phyloP scores from a whole-genome alignment of 1,140 invertebrate genomes.

The Stegodyphus mimosarum region DNA sequence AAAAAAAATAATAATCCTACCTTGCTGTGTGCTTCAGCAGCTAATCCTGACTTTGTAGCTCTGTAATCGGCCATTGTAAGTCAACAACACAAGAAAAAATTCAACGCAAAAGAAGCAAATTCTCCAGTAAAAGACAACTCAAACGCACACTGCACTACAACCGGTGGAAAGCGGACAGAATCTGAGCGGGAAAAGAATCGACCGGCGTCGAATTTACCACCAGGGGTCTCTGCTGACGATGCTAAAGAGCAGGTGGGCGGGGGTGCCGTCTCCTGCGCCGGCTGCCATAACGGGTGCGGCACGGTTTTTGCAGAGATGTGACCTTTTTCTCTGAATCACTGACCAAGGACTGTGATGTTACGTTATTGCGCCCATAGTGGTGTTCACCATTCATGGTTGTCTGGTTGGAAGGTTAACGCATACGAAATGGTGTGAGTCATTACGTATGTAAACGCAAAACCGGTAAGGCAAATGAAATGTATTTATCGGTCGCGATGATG shows the following conservation, averaged over 20 bases:
- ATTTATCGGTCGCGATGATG: too few species aligned
- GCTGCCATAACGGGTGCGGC: neutral
- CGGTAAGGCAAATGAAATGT: too few species aligned
- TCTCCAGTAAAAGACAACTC: neutral
- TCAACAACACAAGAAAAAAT: neutral
- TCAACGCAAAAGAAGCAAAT: neutral
- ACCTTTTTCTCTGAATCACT: neutral
- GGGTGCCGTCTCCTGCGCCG: neutral
- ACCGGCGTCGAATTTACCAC: slow-evolving; percentile 27
- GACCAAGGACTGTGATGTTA: neutral
- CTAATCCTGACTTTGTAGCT: slow-evolving; percentile 93
- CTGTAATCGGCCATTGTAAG: slow-evolving; percentile 82
- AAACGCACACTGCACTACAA: neutral
- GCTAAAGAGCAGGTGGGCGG: neutral
- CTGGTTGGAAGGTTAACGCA: too few species aligned
- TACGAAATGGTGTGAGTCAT: too few species aligned
- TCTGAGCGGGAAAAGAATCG: slow-evolving; percentile 28
- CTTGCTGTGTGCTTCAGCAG: slow-evolving; percentile 91
- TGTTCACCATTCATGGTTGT: neutral
- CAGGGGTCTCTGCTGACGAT: slow-evolving; percentile 12
- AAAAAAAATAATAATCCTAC: slow-evolving; percentile 71
- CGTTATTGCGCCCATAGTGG: neutral
- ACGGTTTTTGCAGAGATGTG: neutral
- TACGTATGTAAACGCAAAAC: too few species aligned
- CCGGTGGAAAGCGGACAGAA: neutral